These are phyloP conservation scores for Lethocerus indicus DNA, from an alignment of 1,140 invertebrate genomes.

Conservation along the genomic window DNA sequence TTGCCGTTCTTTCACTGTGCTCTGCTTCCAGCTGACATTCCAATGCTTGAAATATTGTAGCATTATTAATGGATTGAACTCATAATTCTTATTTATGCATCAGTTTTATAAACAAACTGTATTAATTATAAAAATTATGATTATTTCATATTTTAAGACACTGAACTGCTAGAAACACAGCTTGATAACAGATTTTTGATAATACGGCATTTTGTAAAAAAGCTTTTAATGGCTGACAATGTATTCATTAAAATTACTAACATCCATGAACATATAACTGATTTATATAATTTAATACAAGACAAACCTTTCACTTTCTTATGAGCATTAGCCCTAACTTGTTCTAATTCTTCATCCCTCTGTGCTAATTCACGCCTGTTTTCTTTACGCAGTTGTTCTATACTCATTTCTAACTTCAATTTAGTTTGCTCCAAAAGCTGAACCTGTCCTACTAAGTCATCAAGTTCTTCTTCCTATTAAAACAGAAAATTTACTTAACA, in stretches of 20 bases:
- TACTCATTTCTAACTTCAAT: conserved; percentile 74
- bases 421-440: conserved; percentile 70
- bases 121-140: too few relatives aligned
- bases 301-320: conserved; percentile 86
- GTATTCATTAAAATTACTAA: too few relatives aligned
- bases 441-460: conserved; percentile 76
- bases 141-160: too few relatives aligned
- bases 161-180: too few relatives aligned
- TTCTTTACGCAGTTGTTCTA: conserved; percentile 82
- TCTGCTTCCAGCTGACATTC: conserved; percentile 83
- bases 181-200: not conserved
- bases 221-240: too few relatives aligned
- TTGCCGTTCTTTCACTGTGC: conserved; percentile 74
- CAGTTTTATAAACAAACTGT: too few relatives aligned
- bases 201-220: too few relatives aligned
- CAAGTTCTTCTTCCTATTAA: conserved; percentile 81
- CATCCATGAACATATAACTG: too few relatives aligned
- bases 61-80: too few relatives aligned
- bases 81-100: too few relatives aligned
- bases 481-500: too few relatives aligned
- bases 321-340: conserved; percentile 65
- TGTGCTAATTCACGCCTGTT: conserved; percentile 71
- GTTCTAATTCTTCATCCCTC: conserved; percentile 83
- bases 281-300: too few relatives aligned
- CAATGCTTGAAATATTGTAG: conserved; percentile 40